Conservation (phyloP, 2,113 vertebrate species). For the Urocolius indicus region DNA sequence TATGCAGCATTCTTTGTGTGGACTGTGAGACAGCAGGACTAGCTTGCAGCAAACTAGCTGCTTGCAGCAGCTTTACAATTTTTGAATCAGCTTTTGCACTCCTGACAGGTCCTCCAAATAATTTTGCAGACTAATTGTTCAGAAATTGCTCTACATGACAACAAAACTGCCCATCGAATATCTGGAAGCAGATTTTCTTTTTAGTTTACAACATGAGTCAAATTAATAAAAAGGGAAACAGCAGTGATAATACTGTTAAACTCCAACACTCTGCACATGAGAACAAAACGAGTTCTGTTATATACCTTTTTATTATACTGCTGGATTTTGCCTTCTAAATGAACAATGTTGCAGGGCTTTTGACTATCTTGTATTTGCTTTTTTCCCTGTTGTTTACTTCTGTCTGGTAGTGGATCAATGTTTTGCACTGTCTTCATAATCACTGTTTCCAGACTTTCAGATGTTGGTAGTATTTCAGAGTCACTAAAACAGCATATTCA, state of each 20-base stretch:
- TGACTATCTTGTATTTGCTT: conserved; percentile 29
- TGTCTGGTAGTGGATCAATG: conserved; percentile 28
- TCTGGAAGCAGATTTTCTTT: not conserved
- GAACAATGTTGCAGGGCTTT: not conserved
- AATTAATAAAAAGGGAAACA: not conserved
- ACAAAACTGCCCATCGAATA: not conserved
- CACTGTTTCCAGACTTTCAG: conserved; percentile 58
- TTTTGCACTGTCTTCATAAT: conserved; percentile 61
- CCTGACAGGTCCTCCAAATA: not conserved
- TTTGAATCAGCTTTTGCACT: not conserved
- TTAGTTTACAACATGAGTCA: not conserved
- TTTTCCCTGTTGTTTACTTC: conserved; percentile 48
- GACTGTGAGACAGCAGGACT: not conserved
- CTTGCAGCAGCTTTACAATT: not conserved
- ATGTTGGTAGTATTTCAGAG: conserved; percentile 57
- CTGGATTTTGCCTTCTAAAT: not conserved
- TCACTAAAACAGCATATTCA: conserved; percentile 64
- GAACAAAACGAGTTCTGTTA: not conserved
- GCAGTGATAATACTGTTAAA: not conserved
- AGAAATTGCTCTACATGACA: not conserved
- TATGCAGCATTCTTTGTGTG: not conserved
- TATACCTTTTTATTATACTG: conserved; percentile 49
- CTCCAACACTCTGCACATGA: not conserved
- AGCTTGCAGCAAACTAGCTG: not conserved
- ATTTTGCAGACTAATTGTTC: not conserved